Conservation (phyloP, 53 echinoderm and acorn worm species). For the Holothuria scabra region DNA sequence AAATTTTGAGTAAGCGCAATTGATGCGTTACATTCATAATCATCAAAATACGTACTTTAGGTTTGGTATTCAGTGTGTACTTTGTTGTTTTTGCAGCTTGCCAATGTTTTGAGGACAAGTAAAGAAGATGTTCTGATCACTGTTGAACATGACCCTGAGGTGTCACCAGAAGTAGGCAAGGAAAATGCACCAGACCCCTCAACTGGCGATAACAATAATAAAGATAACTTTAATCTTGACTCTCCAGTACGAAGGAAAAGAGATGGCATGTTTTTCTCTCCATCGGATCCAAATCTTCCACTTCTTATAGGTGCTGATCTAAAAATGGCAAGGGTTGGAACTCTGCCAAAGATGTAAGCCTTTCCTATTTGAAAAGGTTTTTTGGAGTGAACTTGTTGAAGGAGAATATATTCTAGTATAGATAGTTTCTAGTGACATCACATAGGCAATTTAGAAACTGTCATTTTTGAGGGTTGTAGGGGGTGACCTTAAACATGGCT, state of each 20-base stretch:
- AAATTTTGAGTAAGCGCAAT: too few relatives aligned
- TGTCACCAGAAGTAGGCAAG: slow-evolving; percentile 29
- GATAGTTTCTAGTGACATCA: too few relatives aligned
- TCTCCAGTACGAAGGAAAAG: slow-evolving; percentile 26
- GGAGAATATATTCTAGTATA: too few relatives aligned
- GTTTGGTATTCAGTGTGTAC: background rate
- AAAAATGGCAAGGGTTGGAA: slow-evolving; percentile 24
- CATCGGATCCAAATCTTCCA: slow-evolving; percentile 23
- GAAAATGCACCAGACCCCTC: background rate
- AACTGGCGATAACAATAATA: slow-evolving; percentile 13
- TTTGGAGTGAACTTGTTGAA: too few relatives aligned
- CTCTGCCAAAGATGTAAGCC: slow-evolving; percentile 33
- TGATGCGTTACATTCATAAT: too few relatives aligned
- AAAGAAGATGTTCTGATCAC: slow-evolving; percentile 78
- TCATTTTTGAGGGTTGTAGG: too few relatives aligned
- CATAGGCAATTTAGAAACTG: too few relatives aligned
- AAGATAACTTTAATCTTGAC: background rate
- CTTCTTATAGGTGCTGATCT: background rate
- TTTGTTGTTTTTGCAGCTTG: slow-evolving; percentile 63
- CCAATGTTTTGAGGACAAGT: slow-evolving; percentile 71
- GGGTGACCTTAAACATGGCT: too few relatives aligned
- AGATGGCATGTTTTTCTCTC: slow-evolving; percentile 38
- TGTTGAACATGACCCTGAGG: slow-evolving; percentile 83
- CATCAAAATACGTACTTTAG: too few relatives aligned
- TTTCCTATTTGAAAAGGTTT: too few relatives aligned